Conservation (phyloP, 2,113 vertebrate genomes). For the Camelus dromedarius region DNA sequence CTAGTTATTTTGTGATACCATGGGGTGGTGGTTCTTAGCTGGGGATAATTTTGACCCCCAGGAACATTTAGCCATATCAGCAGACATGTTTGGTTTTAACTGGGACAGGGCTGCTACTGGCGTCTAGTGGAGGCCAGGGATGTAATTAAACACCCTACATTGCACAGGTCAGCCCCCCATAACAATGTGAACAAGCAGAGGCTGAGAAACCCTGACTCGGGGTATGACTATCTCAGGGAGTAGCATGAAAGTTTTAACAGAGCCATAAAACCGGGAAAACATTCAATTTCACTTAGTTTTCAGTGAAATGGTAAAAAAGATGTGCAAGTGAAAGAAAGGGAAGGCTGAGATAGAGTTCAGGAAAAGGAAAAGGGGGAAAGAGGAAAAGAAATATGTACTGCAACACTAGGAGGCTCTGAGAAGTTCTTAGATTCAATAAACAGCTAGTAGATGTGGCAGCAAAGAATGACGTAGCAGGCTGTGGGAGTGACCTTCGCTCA, state of each 20-base stretch:
- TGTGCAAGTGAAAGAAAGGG: background rate
- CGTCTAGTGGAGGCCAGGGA: background rate
- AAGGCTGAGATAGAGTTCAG: background rate
- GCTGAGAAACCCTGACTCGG: background rate
- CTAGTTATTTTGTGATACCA: background rate
- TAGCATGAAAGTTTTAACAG: background rate
- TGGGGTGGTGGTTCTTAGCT: background rate
- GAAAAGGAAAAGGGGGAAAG: background rate
- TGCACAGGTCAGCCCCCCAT: background rate
- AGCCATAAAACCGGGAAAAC: conserved; percentile 20
- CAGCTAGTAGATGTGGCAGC: background rate
- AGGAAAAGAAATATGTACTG: background rate
- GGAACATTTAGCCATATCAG: background rate
- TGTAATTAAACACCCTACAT: background rate
- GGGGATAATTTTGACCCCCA: background rate
- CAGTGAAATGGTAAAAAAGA: conserved; percentile 29
- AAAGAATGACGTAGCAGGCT: background rate
- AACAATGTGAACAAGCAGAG: background rate
- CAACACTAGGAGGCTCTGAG: background rate
- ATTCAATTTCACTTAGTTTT: background rate
- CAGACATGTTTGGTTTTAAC: background rate
- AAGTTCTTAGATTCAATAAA: background rate
- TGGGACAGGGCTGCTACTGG: background rate
- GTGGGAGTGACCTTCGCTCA: background rate
- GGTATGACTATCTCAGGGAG: background rate